Evolutionary conservation across 2,113 vertebrate species (phyloP), one percentile per base, ranked within the genome.

Genomic region (Periophthalmus modestus): DNA sequence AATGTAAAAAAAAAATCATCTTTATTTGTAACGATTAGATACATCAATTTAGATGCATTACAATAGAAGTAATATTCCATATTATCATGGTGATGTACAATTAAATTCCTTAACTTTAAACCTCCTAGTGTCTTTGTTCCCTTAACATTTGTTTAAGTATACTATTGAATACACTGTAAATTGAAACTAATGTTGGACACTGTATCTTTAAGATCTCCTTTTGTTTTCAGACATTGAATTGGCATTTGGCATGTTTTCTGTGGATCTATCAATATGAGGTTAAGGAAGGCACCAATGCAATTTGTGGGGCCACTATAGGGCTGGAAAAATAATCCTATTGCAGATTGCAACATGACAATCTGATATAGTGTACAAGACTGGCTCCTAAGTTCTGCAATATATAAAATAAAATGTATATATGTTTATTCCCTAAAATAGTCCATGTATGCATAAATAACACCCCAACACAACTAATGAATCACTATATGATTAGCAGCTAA

Each of bases 261-360:
- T 65, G 62, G 62, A 65, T 65, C 62, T 65, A 65, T 65, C 34
- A 65, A 65, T 65, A 65, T 43, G 34, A 43, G 62, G 34, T 65
- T 65, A 65, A 39, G 62, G 62, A 36, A 65, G 62, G 62, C 18
- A 65, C 34, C 62, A 39, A 39, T 65, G 34, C 34, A 65, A 65
- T 62, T 62, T 62, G 59, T 62, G 59, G 59, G 59, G 28, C 28
- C 59, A 34, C 59, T 62, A 62, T 62, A 62, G 28, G 59, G 28
- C 59, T 62, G 34, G 34, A 65, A 65, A 65, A 65, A 65, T 19
- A 65, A 39, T n/a, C 34, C 62, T 39, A 65, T 39, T 18, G n/a
- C 62, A 65, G 34, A 65, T 39, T 7, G 62, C 62, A 39, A n/a
- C 18, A 36, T 34, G 34, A 39, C 28, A 36, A n/a, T 65, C 18